phyloP scores from a whole-genome alignment of 1,140 invertebrate species.

The Onthophagus taurus region DNA sequence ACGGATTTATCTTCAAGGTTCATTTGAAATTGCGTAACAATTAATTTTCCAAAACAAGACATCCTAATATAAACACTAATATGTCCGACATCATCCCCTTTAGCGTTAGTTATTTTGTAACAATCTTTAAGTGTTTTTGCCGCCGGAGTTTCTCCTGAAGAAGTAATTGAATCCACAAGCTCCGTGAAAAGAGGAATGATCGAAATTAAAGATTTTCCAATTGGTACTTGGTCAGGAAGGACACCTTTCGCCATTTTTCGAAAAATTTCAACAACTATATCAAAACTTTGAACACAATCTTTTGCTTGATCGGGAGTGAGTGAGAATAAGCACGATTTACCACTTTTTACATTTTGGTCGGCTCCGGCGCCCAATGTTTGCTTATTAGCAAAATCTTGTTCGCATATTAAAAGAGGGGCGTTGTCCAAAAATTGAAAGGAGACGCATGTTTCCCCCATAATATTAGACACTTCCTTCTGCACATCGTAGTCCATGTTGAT shows the following conservation, averaged over 20 bases:
- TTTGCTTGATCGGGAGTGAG: conserved; percentile 32
- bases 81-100: conserved; percentile 41
- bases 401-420: conserved; percentile 44
- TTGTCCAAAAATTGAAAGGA: conserved; percentile 42
- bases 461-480: conserved; percentile 19
- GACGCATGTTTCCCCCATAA: conserved; percentile 41
- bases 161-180: conserved; percentile 23
- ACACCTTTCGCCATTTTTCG: conserved; percentile 30
- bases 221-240: conserved; percentile 29
- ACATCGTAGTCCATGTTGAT: conserved; percentile 34
- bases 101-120: conserved; percentile 42
- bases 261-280: conserved; percentile 38
- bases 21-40: conserved; percentile 55
- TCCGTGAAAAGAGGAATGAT: conserved; percentile 32
- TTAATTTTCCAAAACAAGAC: conserved; percentile 54
- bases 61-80: conserved; percentile 46
- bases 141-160: conserved; percentile 20
- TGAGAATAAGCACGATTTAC: conserved; percentile 46
- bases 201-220: conserved; percentile 29
- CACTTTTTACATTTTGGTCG: conserved; percentile 41
- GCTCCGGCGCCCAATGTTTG: conserved; percentile 31
- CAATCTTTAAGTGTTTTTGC: conserved; percentile 47
- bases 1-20: conserved; percentile 36
- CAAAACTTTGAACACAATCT: conserved; percentile 33
- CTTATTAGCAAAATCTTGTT: conserved; percentile 40